Percentiles rank a stretch among this genome's conserved stretches.
Evolutionary conservation across 2,888 invertebrate genomes (phyloP).

Genomic region (Andrena chrysosceles): DNA sequence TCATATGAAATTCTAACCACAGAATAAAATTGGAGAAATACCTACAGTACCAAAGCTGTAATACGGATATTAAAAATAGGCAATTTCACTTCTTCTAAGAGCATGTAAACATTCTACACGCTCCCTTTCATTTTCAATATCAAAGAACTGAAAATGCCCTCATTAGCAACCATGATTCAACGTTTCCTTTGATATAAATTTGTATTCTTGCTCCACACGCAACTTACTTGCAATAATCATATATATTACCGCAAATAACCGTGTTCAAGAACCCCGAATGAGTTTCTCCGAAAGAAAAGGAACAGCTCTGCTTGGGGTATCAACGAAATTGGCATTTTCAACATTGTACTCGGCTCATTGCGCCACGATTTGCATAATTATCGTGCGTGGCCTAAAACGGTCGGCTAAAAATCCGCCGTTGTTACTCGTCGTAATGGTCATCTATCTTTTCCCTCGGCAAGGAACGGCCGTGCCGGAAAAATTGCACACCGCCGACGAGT

Average conservation of each 20-base stretch:
- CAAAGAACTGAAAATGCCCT: background rate
- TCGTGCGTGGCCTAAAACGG: conserved; percentile 39
- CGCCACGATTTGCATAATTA: conserved; percentile 56
- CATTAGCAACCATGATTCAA: conserved; percentile 7
- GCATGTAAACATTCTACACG: background rate
- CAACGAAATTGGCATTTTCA: conserved; percentile 37
- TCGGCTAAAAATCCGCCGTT: conserved; percentile 13
- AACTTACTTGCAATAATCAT: conserved; percentile 26
- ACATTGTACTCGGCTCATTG: conserved; percentile 36
- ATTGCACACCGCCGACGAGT: conserved; percentile 59
- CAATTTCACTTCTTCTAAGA: no score
- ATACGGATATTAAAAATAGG: no score
- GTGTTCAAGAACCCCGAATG: background rate
- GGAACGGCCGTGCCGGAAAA: conserved; percentile 15
- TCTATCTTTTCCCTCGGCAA: conserved; percentile 36
- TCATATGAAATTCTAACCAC: no score
- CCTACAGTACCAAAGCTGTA: no score
- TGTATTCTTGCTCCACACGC: background rate
- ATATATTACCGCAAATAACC: conserved; percentile 27
- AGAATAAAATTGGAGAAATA: no score
- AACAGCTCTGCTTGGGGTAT: background rate
- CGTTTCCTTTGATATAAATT: background rate
- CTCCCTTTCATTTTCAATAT: background rate
- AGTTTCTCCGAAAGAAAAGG: conserved; percentile 9
- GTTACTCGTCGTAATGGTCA: conserved; percentile 27